phyloP scores from a whole-genome alignment of 92 coral and sea anemone species.

The Pocillopora grandis region DNA sequence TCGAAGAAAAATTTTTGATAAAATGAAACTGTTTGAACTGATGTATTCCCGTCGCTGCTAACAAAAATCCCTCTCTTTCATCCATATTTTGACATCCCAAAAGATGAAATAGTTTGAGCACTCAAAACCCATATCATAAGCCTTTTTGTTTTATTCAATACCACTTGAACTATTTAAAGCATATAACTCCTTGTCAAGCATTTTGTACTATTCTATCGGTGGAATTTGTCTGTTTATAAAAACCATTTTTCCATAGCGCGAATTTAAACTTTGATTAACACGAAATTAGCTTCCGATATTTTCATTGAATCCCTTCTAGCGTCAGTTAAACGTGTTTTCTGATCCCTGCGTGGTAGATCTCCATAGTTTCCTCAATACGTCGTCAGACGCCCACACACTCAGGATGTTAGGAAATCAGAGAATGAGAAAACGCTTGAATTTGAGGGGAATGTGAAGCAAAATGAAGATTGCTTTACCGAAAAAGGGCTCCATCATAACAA shows the following conservation, averaged over 20 bases:
- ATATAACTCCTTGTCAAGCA: neutral
- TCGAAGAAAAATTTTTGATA: neutral
- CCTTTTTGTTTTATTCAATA: neutral
- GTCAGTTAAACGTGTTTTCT: conserved; percentile 3
- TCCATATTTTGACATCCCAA: neutral
- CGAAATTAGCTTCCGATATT: conserved; percentile 2
- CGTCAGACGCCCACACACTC: conserved; percentile 8
- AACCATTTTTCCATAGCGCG: too few relatives aligned
- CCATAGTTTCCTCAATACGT: neutral
- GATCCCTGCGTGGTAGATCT: neutral
- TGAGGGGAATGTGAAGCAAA: neutral
- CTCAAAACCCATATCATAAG: neutral
- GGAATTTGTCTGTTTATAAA: neutral
- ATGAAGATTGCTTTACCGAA: too few relatives aligned
- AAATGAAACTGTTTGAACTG: neutral
- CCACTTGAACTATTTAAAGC: neutral
- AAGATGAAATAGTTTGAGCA: neutral
- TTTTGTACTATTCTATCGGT: neutral
- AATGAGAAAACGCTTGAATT: neutral
- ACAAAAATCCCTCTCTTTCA: neutral
- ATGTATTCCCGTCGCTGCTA: neutral
- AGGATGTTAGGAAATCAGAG: neutral
- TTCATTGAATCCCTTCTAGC: neutral
- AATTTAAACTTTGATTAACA: neutral
- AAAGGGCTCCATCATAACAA: too few relatives aligned